Percentiles rank a stretch among this genome's conserved stretches.
phyloP scores from a whole-genome alignment of 2,113 vertebrate species.

The Bubo scandiacus region DNA sequence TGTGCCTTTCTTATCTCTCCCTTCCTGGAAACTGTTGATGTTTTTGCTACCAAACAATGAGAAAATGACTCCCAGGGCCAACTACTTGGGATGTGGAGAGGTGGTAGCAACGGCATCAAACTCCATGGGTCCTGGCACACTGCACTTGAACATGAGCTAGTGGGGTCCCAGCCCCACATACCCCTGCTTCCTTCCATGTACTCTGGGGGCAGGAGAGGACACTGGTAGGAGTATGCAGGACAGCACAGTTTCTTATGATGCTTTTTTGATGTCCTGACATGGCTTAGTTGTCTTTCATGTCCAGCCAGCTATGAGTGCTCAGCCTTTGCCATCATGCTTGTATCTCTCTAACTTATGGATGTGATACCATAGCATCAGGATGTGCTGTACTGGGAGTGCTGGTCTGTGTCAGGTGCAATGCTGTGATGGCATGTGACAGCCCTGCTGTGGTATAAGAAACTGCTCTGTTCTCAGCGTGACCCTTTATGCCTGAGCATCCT shows the following conservation, averaged over 20 bases:
- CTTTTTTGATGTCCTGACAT: background rate
- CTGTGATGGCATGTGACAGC: background rate
- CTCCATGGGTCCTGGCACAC: background rate
- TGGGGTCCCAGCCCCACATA: background rate
- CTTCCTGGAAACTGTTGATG: background rate
- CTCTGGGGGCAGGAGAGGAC: background rate
- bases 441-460: too few relatives aligned
- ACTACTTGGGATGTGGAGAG: too few relatives aligned
- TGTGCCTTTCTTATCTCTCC: background rate
- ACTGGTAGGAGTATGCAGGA: background rate
- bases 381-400: background rate
- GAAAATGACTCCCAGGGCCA: background rate
- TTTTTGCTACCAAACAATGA: accelerated
- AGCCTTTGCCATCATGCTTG: background rate
- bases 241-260: background rate
- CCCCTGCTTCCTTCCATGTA: background rate
- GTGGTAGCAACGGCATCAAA: background rate
- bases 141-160: background rate
- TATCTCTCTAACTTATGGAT: too few relatives aligned
- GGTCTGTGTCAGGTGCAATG: background rate
- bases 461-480: background rate
- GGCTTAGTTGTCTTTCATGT: background rate
- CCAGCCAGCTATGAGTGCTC: background rate
- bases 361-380: background rate
- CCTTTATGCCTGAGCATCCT: background rate